Conservation (phyloP, 2,113 vertebrate species). For the Eonycteris spelaea region DNA sequence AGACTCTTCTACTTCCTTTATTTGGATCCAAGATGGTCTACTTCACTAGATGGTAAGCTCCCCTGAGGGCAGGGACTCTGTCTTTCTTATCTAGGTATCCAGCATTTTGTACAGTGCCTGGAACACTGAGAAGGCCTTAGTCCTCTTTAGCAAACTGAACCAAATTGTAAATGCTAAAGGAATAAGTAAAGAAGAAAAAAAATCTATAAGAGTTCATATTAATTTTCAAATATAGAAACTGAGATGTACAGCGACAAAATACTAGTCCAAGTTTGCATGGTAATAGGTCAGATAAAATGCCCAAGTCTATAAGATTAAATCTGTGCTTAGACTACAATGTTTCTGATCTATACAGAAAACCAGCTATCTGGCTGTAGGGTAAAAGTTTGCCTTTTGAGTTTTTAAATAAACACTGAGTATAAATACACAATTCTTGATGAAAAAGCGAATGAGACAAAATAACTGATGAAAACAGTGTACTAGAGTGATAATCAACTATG, state of each 20-base stretch:
- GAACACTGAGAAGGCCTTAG: rapidly evolving
- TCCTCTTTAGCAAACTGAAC: neutral
- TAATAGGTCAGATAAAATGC: neutral
- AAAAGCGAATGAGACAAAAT: slow-evolving; percentile 34
- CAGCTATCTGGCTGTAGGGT: neutral
- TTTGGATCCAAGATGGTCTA: neutral
- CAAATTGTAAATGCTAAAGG: neutral
- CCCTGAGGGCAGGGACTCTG: neutral
- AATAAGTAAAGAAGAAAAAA: neutral
- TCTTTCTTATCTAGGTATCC: neutral
- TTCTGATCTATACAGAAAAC: neutral
- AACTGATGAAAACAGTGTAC: slow-evolving; percentile 71
- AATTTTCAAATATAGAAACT: slow-evolving; percentile 5
- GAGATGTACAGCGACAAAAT: neutral
- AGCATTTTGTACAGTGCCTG: neutral
- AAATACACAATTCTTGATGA: neutral
- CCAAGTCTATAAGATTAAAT: neutral
- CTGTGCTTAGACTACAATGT: neutral
- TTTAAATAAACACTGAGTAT: neutral
- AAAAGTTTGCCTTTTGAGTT: neutral
- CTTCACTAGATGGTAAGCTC: neutral
- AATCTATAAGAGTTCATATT: neutral
- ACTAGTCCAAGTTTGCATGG: neutral
- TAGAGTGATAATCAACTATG: slow-evolving; percentile 84
- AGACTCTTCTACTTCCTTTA: neutral